These are phyloP conservation scores for Oxystoma pomonae DNA, from an alignment of 2,888 invertebrate genomes.

Conservation along the genomic window DNA sequence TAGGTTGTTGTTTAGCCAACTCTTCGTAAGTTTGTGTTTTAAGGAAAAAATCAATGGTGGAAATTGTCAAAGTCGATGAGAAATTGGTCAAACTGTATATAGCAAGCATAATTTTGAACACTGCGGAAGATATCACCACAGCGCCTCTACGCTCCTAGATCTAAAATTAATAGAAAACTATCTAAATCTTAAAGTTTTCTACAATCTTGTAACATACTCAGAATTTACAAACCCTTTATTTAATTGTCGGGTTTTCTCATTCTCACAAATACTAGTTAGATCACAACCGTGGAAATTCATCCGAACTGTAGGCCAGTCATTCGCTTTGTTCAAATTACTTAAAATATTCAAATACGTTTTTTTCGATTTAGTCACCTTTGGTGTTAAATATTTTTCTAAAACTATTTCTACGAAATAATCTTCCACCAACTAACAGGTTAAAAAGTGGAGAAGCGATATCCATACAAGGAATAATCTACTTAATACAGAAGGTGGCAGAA, in stretches of 20 bases:
- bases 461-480: constrained; percentile 46
- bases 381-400: constrained; percentile 52
- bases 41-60: constrained; percentile 64
- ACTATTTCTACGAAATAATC: constrained; percentile 55
- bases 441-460: constrained; percentile 53
- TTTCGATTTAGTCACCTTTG: constrained; percentile 42
- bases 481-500: constrained; percentile 53
- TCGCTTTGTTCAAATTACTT: constrained; percentile 25
- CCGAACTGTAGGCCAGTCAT: constrained; percentile 21
- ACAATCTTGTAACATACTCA: neutral
- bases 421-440: constrained; percentile 55
- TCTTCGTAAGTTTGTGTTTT: constrained; percentile 53
- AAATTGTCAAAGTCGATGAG: no score
- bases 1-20: constrained; percentile 52
- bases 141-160: no score
- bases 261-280: neutral
- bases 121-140: no score
- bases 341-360: constrained; percentile 28
- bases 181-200: no score
- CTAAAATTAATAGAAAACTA: no score
- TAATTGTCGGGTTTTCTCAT: neutral
- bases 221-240: neutral
- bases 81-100: no score
- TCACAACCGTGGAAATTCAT: neutral
- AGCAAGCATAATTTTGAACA: no score